Base-by-base conservation (phyloP, 2,888 invertebrate species). In the Andricus quercusramuli region DNA sequence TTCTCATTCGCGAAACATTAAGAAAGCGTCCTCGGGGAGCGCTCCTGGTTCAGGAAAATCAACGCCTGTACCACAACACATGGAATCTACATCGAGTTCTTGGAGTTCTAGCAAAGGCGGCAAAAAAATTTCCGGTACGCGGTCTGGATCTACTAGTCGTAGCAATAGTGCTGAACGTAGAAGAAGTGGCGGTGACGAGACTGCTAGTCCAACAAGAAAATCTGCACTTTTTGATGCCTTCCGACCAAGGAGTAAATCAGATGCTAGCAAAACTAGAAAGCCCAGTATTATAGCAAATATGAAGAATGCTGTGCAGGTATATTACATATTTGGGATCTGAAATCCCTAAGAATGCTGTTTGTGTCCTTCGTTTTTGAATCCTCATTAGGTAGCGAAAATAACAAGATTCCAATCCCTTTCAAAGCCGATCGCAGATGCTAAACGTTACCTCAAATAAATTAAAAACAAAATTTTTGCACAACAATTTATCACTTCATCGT, bases 181-280 rank as follows among this genome's bases (percentile, higher is more conserved):
- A 79, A 89, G 84, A 82, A 92, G 90, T 80, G 89, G 90, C 11
- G 84, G 81, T 44, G 92, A 92, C 80, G 95, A 95, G 84, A 95
- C 95, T 65, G 94, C 95, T 84, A 96, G 95, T 88, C 96, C 96
- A 51, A 96, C 96, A 87, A 95, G 96, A 29, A 94, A 96, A 82
- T 96, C 96, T 13, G 96, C 96, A 1, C 94, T 97, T 86, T 96
- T 97, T 89, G 97, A 97, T 91, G 96, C 97, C 64, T 97, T 97
- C 91, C 94, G 97, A 86, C 96, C 96, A 76, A 94, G 96, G 82
- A 96, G 96, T 85, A 96, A 96, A 92, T 96, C 96, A 51, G 96
- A 97, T 93, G 96, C 97, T 80, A 94, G 94, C 84, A 94, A 94
- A 91, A 93, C 93, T 86, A 94, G 94, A 85, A 94, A 94, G 82